Base-by-base conservation (phyloP, 1,140 invertebrate species). In the Drosophila ironensis region DNA sequence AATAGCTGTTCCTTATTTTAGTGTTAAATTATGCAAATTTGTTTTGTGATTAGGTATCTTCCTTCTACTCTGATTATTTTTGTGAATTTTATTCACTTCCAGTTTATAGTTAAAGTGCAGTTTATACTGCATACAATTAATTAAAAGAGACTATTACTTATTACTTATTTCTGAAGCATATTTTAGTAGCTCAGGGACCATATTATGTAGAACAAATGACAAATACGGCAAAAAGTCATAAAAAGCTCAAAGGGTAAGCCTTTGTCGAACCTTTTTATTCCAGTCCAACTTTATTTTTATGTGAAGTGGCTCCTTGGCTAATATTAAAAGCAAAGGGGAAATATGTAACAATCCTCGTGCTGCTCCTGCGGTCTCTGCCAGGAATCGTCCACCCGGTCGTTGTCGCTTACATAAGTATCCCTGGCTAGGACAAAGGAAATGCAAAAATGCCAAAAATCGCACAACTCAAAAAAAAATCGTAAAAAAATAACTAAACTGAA, bases 361-460 rank as follows among this genome's bases (percentile, higher is more conserved):
- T 72, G 20, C 57, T 63, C 56, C 68, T 69, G 56, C 47, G 40
- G 37, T 37, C 19, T 42, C 47, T 12, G 14, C 24, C 59, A 71
- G 53, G 66, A 81, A 52, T 72, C 72, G 40, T 66, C 45, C 42
- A 27, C 60, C 45, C 22, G 14, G 20, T 17, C 37, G 27, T 59
- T 69, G 41, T 33, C 33, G 61, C 77, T 86, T 86, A 86, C 75
- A 87, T 80, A 80, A 75, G 80, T 50, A 48, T 68, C 47, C 38
- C 53, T 47, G 48, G 72, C 71, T 68, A 80, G 75, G 67, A 87
- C 80, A 86, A 86, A 87, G 75, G 66, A 81, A 81, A 86, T 80
- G 71, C 66, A 80, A 87, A 87, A 87, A 87, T 87, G 81, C 81
- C 82, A 81, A 87, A 87, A 87, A 87, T 87, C 76, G 82, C 76